Evolutionary conservation across 23 tunicate species (phyloP).

Genomic region (Halocynthia roretzi): DNA sequence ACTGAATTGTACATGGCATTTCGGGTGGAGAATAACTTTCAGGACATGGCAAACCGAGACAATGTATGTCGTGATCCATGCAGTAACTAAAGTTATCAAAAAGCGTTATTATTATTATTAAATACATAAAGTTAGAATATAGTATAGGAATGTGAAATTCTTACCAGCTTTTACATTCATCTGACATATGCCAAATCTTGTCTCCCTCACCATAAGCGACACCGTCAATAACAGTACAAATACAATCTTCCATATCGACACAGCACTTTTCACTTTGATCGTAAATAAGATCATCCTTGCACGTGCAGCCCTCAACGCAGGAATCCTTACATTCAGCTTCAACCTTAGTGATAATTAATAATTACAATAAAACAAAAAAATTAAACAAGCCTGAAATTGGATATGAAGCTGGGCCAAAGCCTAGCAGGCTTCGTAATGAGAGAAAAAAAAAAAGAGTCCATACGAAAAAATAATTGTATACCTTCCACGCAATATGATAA

Average conservation of each 20-base stretch:
- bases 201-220: constrained; percentile 91
- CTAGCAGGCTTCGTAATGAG: too few relatives aligned
- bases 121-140: neutral
- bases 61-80: constrained; percentile 95
- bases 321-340: constrained; percentile 89
- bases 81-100: constrained; percentile 67
- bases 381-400: neutral
- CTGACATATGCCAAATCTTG: constrained; percentile 88
- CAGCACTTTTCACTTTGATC: constrained; percentile 83
- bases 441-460: too few relatives aligned
- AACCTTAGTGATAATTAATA: constrained; percentile 26
- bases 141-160: constrained; percentile 3
- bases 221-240: constrained; percentile 79
- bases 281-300: constrained; percentile 82
- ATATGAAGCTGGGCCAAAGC: too few relatives aligned
- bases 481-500: constrained; percentile 36
- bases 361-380: neutral
- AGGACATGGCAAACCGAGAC: constrained; percentile 97
- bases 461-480: neutral
- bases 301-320: constrained; percentile 93
- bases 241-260: constrained; percentile 66
- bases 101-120: neutral
- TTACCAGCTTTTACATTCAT: constrained; percentile 98
- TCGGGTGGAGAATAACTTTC: constrained; percentile 60
- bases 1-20: constrained; percentile 79